Conservation (phyloP, 2,888 invertebrate species). For the Antitype chi region DNA sequence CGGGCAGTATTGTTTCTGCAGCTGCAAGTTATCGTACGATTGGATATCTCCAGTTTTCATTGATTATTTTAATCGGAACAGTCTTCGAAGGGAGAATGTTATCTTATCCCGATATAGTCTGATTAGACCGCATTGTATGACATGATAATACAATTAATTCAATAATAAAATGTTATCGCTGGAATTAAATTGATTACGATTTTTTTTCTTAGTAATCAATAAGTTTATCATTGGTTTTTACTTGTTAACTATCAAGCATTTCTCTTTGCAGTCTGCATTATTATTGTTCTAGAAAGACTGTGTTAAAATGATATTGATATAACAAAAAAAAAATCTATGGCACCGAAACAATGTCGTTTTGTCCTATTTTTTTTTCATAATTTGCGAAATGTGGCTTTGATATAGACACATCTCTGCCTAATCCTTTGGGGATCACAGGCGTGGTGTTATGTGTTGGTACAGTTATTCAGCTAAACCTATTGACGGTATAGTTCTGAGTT, state of each 20-base stretch:
- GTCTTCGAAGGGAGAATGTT: neutral
- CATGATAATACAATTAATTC: constrained; percentile 15
- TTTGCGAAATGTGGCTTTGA: neutral
- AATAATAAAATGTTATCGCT: constrained; percentile 13
- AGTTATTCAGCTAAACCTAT: neutral
- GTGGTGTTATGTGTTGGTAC: neutral
- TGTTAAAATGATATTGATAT: neutral
- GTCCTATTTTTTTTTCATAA: neutral
- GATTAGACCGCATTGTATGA: constrained; percentile 9
- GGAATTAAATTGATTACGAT: constrained; percentile 1
- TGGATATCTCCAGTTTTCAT: constrained; percentile 3
- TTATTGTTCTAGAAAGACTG: neutral
- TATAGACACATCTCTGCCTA: neutral
- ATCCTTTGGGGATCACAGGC: neutral
- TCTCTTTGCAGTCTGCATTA: neutral
- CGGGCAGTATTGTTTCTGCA: neutral
- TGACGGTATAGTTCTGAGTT: neutral
- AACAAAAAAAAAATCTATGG: neutral
- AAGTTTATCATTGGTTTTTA: neutral
- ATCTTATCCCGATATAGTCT: constrained; percentile 17
- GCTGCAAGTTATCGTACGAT: constrained; percentile 14
- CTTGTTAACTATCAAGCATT: neutral
- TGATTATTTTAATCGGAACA: constrained; percentile 1
- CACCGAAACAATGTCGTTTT: neutral
- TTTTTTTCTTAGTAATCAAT: constrained; percentile 25